Evolutionary conservation across 2,797 vertebrate species (phyloP), one percentile per base, ranked within the genome.

Genomic region (Harpagifer antarcticus): DNA sequence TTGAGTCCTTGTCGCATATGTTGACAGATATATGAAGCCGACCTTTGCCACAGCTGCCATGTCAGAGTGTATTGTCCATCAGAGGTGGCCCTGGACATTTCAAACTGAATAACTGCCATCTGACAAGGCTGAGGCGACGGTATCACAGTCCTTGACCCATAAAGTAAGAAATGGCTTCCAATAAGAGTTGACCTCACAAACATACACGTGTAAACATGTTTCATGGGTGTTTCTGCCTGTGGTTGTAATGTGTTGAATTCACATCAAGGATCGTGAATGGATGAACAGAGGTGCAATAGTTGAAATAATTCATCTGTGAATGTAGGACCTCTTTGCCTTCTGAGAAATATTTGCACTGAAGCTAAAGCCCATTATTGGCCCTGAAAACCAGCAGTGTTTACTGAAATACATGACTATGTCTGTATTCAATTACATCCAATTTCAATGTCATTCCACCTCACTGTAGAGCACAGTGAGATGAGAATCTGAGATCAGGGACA

Each of bases 101-200:
- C 89, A 80, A 85, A 90, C 85, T 87, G 84, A 93, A 93, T 94
- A 91, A 93, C 85, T 80, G 84, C 89, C 83, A 83, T 79, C 73
- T 86, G 81, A 91, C 89, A 88, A 77, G 72, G 37, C 83, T 81
- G 84, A 90, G 83, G 81, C 76, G 88, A 91, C 72, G 71, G 65
- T 59, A 76, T 83, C 85, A 49, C 76, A 70, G 89, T 83, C 92
- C 94, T 94, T 95, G 93, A 94, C 92, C 93, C 86, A 79, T 44
- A 88, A 81, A 74, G 72, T 58, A 68, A 79, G 70, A 78, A 84
- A 65, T 63, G 83, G 54, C 72, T 82, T 75, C 48, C 71, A 78
- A 65, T 79, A 78, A 75, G 85, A 92, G 74, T 33, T 76, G 85
- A 82, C 49, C 77, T 20, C 59, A 55, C 55, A 57, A 56, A 57